A percentile compares a stretch with the other conserved stretches of the same genome.
These are phyloP conservation scores for Hypomecis atomaria DNA, from an alignment of 2,888 invertebrate species.

Conservation along the genomic window DNA sequence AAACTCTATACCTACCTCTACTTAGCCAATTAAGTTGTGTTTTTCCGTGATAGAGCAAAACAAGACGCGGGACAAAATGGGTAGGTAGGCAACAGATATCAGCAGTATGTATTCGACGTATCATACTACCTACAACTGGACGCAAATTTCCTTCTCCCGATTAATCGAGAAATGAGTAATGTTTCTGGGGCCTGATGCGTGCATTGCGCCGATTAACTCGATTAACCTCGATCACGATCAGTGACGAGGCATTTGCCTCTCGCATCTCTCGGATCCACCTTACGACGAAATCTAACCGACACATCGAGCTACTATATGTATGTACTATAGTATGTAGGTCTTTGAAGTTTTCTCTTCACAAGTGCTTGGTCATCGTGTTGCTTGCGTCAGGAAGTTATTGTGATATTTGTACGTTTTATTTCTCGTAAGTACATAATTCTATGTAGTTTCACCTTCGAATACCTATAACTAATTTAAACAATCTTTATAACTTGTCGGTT, in stretches of 20 bases:
- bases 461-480: no score
- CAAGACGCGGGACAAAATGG: no score
- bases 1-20: no score
- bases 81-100: neutral
- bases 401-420: neutral
- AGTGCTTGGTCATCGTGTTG: conserved; percentile 1
- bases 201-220: conserved; percentile 59
- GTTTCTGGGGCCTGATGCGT: conserved; percentile 50
- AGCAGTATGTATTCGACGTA: neutral
- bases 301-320: neutral
- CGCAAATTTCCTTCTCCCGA: conserved; percentile 47
- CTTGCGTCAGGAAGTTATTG: neutral
- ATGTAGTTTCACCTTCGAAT: neutral
- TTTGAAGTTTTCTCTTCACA: conserved; percentile 4
- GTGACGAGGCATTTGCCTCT: conserved; percentile 17
- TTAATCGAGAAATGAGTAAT: conserved; percentile 63
- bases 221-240: conserved; percentile 57
- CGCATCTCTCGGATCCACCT: conserved; percentile 21
- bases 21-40: no score
- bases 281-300: conserved; percentile 3
- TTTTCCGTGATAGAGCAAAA: no score
- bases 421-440: neutral
- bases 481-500: no score
- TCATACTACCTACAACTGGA: neutral
- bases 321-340: neutral